Conservation (phyloP, 2,113 vertebrate species). For the Meles meles region DNA sequence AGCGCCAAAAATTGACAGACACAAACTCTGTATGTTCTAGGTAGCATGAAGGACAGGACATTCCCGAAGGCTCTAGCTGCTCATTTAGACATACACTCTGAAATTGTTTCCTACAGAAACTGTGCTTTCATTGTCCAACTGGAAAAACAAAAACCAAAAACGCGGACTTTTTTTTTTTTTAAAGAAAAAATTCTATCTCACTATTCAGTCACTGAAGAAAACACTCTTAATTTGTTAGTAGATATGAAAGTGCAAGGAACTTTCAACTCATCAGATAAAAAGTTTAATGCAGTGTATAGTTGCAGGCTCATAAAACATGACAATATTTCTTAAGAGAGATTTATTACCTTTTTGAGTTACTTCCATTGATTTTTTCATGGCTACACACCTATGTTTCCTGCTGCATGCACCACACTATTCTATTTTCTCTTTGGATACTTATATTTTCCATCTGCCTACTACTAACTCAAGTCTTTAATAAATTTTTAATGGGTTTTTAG, state of each 20-base stretch:
- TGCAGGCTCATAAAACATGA: slow-evolving; percentile 54
- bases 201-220: slow-evolving; percentile 19
- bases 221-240: neutral
- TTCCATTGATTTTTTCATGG: slow-evolving; percentile 65
- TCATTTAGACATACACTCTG: neutral
- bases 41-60: fast-evolving
- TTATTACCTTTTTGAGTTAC: slow-evolving; percentile 47
- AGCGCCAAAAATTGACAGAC: neutral
- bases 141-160: neutral
- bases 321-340: slow-evolving; percentile 61
- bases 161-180: neutral
- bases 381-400: slow-evolving; percentile 36
- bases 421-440: slow-evolving; percentile 63
- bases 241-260: slow-evolving; percentile 25
- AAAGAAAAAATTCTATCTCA: neutral
- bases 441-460: slow-evolving; percentile 53
- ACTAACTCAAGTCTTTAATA: slow-evolving; percentile 53
- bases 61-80: neutral
- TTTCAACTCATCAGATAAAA: slow-evolving; percentile 46
- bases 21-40: neutral
- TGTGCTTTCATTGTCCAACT: neutral
- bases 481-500: slow-evolving; percentile 48
- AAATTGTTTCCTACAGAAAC: neutral
- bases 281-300: neutral
- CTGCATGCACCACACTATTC: slow-evolving; percentile 30